Conservation (phyloP, 1,140 invertebrate species). For the Calephelis virginiensis region DNA sequence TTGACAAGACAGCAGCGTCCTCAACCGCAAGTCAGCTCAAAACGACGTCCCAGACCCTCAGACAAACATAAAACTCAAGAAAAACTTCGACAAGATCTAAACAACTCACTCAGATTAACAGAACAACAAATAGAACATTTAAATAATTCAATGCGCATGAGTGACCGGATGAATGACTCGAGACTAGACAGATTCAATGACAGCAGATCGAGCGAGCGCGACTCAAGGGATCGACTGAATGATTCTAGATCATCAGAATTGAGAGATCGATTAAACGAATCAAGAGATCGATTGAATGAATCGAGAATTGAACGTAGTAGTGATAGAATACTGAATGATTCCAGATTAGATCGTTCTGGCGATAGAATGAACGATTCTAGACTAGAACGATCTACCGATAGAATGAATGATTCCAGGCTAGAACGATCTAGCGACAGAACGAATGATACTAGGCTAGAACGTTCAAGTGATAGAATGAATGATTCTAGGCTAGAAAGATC, state of each 20-base stretch:
- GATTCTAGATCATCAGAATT: slow-evolving; percentile 36
- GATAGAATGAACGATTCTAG: slow-evolving; percentile 26
- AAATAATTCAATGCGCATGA: slow-evolving; percentile 56
- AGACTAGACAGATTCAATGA: slow-evolving; percentile 21
- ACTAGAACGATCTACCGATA: slow-evolving; percentile 22
- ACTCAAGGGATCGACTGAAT: slow-evolving; percentile 32
- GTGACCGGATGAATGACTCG: slow-evolving; percentile 41
- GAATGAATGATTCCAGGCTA: slow-evolving; percentile 41
- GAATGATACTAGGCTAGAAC: slow-evolving; percentile 38
- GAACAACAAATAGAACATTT: slow-evolving; percentile 65
- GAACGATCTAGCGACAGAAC: slow-evolving; percentile 31
- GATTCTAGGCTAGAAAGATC: slow-evolving; percentile 34
- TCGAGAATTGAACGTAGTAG: slow-evolving; percentile 31
- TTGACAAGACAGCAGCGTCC: slow-evolving; percentile 61
- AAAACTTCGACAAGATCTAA: slow-evolving; percentile 52
- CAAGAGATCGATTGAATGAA: slow-evolving; percentile 37
- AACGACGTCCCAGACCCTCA: slow-evolving; percentile 49
- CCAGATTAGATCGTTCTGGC: slow-evolving; percentile 31
- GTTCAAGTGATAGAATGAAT: slow-evolving; percentile 35
- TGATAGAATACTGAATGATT: slow-evolving; percentile 42
- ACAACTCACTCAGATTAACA: slow-evolving; percentile 48
- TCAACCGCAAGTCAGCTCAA: slow-evolving; percentile 64
- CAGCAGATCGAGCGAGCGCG: slow-evolving; percentile 29
- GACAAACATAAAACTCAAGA: slow-evolving; percentile 54
- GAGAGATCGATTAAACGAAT: slow-evolving; percentile 39